Evolutionary conservation across 2,113 vertebrate species (phyloP), one percentile per base, ranked within the genome.

Genomic region (Dicerorhinus sumatrensis): DNA sequence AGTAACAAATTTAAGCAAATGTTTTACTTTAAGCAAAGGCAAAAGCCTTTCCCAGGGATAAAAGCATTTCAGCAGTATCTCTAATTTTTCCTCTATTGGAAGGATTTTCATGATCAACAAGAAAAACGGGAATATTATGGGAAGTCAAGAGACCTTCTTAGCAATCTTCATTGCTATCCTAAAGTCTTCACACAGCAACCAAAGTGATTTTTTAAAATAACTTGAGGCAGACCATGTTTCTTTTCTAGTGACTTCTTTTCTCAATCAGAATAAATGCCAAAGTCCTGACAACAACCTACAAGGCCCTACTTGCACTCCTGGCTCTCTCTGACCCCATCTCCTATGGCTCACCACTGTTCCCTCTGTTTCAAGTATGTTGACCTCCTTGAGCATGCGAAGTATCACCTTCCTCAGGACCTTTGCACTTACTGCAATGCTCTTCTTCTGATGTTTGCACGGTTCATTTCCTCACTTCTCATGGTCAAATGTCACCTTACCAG

Each of bases 111-210:
- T 95, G 63, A 81, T 79, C 42, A 81, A 54, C 29, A 39, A 85
- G 33, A 42, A 70, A 80, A 48, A 1, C 51, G 60, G 62, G 46
- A 39, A 25, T 89, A 62, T 56, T 51, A 33, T 10, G 18, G 9
- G 27, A 76, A 46, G 36, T 80, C 80, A 91, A 76, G 96, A 70
- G 81, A 79, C 70, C 33, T 36, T 90, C 70, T 23, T 8, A 79
- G 80, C 3, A 39, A 63, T 51, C 51, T 76, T 16, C 8, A 36
- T 39, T 80, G 46, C 27, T 69, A 29, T 60, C 48, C 51, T 42
- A 23, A 4, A 48, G 58, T 84, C 76, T 89, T 92, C 84, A 89
- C 9, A 20, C 12, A 75, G 48, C 11, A 56, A 72, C 33, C 58
- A 83, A 60, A 48, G 6, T 75, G 6, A 58, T 90, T 46, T 46